Base-by-base conservation (phyloP, 92 coral and sea anemone species). In the Diadumene lineata region DNA sequence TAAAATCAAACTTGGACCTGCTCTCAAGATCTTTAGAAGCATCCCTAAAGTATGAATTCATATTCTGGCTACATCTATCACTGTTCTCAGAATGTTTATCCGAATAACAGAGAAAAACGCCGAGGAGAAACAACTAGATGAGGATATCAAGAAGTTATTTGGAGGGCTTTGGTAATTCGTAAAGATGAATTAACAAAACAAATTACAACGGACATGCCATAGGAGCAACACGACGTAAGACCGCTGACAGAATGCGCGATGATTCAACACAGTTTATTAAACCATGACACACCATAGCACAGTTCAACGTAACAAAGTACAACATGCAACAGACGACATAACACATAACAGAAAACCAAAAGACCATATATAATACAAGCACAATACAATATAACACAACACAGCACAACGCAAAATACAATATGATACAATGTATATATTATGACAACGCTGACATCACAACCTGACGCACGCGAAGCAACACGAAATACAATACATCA, bases 1-100 rank as follows among this genome's bases (percentile, higher is more conserved):
- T 77, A 93, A 93, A 74, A 85, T 93, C 74, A 93, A 93, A 76
- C 87, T 93, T 19, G 98, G 98, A 11, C 98, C 98, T 43, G 98
- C 98, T 43, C 90, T 93, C 0, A 93, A 93, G 83, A 93, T 93
- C 34, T 90, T 78, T 82, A 90, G 89, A 84, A 90, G 93, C 18
- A 93, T 93, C 34, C 90, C 94, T 66, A 93, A 90, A 67, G 66
- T 74, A 32, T 84, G 57, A 79, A 44, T 4, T 38, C 48, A 38
- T 38, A 4, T 4, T 6, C 6, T 38, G 7, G 48, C 13, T 38
- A 38, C n/a, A n/a, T n/a, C n/a, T n/a, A n/a, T n/a, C n/a, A n/a
- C n/a, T 38, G 48, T 38, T 4, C 48, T 38, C 7, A 4, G 48
- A 38, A 4, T 13, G 6, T 38, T 23, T 17, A 1, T 23, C 22